Conservation (phyloP, 2,113 vertebrate genomes). For the Pluvialis apricaria region DNA sequence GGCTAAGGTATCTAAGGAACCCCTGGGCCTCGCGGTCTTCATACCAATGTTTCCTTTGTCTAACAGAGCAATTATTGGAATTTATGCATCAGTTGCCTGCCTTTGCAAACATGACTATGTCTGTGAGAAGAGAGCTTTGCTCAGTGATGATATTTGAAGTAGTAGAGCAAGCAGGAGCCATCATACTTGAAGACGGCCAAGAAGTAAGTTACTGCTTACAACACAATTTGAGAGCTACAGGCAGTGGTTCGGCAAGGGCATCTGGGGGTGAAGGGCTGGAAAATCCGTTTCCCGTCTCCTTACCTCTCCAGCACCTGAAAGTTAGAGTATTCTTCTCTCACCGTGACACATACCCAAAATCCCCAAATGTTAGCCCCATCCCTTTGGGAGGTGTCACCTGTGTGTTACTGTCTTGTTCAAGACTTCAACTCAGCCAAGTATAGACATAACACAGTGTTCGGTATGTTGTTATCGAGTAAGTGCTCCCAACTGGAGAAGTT, state of each 20-base stretch:
- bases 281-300: fast-evolving
- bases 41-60: constrained; percentile 1
- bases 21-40: not conserved
- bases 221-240: fast-evolving
- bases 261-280: not conserved
- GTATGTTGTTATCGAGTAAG: not conserved
- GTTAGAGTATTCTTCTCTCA: not conserved
- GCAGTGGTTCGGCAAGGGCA: not conserved
- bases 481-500: not conserved
- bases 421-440: not conserved
- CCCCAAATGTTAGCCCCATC: not conserved
- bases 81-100: constrained; percentile 98
- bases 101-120: constrained; percentile 99
- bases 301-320: not conserved
- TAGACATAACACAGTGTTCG: not conserved
- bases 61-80: constrained; percentile 90
- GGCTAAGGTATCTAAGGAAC: not conserved
- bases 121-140: constrained; percentile 91
- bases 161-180: constrained; percentile 88
- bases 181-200: constrained; percentile 89
- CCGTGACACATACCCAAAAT: fast-evolving
- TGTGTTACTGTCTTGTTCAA: not conserved
- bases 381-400: not conserved
- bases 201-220: constrained; percentile 76
- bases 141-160: constrained; percentile 97